Conservation (phyloP, 2,113 vertebrate genomes). For the Cyanoliseus patagonus region DNA sequence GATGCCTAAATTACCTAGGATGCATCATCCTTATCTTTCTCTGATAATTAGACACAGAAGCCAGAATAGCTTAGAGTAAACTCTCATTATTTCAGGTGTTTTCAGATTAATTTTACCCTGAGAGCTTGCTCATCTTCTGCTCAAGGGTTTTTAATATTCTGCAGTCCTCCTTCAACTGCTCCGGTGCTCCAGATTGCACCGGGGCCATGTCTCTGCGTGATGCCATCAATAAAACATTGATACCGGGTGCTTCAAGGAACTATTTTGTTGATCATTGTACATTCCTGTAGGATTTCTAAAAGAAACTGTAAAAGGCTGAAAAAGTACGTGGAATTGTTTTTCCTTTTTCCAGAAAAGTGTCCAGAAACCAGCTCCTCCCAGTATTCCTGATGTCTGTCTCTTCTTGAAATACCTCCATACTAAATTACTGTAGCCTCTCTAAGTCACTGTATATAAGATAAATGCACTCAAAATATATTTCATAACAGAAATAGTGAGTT, state of each 20-base stretch:
- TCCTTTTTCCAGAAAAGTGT: background rate
- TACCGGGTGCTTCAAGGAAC: background rate
- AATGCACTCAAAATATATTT: background rate
- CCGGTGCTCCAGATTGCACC: background rate
- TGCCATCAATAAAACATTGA: background rate
- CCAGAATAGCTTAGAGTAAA: background rate
- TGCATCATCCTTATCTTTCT: background rate
- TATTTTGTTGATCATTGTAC: background rate
- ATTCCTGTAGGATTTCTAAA: background rate
- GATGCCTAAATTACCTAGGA: background rate
- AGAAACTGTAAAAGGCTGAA: background rate
- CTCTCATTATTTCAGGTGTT: background rate
- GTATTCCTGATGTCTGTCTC: background rate
- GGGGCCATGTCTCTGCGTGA: background rate
- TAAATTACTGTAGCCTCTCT: background rate
- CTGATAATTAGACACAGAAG: background rate
- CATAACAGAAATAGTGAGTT: background rate
- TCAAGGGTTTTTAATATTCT: background rate
- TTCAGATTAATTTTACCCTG: background rate
- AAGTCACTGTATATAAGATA: background rate
- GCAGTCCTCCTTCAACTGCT: background rate
- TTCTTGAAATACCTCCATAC: background rate
- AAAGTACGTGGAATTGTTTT: background rate
- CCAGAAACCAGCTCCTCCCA: background rate
- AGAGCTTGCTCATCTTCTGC: background rate